Percentiles rank a stretch among this genome's conserved stretches.
These are phyloP conservation scores for Colaptes auratus DNA, from an alignment of 2,113 vertebrate species.

Conservation along the genomic window DNA sequence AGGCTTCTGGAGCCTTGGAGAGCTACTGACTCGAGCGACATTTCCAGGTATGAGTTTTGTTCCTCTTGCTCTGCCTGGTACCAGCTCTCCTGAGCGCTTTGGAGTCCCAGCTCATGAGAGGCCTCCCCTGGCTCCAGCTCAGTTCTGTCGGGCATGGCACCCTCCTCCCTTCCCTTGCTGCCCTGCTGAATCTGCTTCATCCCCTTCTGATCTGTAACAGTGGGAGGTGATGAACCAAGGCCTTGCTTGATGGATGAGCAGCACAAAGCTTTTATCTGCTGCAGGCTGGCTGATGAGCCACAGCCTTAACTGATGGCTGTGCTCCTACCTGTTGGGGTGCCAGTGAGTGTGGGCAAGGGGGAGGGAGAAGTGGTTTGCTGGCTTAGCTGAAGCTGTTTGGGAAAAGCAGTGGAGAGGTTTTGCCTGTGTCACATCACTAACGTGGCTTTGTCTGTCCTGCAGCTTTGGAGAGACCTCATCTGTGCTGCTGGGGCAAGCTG, in stretches of 20 bases:
- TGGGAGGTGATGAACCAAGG: no score
- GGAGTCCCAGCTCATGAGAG: fast-evolving
- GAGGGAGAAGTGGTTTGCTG: not conserved
- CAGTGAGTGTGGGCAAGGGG: not conserved
- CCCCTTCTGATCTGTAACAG: not conserved
- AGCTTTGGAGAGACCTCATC: not conserved
- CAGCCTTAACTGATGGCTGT: not conserved
- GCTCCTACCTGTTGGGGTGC: no score
- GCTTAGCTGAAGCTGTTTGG: not conserved
- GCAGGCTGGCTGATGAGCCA: not conserved
- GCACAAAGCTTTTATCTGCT: not conserved
- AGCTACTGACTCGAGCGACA: fast-evolving
- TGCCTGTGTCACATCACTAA: not conserved
- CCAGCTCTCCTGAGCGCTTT: not conserved
- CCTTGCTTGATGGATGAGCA: not conserved
- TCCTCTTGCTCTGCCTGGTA: not conserved
- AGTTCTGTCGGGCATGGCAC: fast-evolving
- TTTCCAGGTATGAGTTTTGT: fast-evolving
- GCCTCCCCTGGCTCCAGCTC: fast-evolving
- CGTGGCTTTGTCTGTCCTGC: not conserved
- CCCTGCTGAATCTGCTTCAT: not conserved
- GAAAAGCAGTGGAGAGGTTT: not conserved
- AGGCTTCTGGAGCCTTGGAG: not conserved
- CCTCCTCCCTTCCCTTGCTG: not conserved
- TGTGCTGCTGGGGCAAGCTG: fast-evolving